Conservation (phyloP, 2,113 vertebrate species). For the Dermatemys mawii region DNA sequence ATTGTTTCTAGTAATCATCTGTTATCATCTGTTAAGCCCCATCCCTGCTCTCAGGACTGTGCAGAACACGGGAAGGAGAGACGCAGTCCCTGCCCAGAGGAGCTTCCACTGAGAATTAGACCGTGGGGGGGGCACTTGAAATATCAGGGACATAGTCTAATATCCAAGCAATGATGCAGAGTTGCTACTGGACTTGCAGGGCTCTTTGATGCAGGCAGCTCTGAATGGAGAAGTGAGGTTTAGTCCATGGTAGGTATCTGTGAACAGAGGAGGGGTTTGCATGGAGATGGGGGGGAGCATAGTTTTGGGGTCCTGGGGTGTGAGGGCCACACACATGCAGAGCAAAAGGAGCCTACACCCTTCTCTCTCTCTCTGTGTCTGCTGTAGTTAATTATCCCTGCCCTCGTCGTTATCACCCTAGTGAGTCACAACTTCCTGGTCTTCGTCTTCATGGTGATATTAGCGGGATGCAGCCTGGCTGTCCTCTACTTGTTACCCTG, state of each 20-base stretch:
- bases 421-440: constrained; percentile 74
- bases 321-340: not conserved
- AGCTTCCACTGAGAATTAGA: not conserved
- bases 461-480: constrained; percentile 78
- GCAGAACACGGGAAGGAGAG: not conserved
- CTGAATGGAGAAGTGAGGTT: not conserved
- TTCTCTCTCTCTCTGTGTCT: constrained; percentile 1
- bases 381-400: constrained; percentile 78
- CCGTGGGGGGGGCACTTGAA: not conserved
- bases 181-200: not conserved
- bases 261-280: not conserved
- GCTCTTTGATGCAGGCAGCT: not conserved
- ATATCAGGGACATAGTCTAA: not conserved
- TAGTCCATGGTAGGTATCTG: too few species aligned
- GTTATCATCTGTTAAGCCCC: not conserved
- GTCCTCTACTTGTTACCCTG: constrained; percentile 81
- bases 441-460: constrained; percentile 68
- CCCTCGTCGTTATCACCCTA: constrained; percentile 65
- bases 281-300: not conserved
- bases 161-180: not conserved
- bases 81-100: not conserved
- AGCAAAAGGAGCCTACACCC: not conserved
- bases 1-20: not conserved
- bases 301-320: not conserved
- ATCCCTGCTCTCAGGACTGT: rapidly evolving